Evolutionary conservation across 2,888 invertebrate species (phyloP).

Genomic region (Latheticus oryzae): DNA sequence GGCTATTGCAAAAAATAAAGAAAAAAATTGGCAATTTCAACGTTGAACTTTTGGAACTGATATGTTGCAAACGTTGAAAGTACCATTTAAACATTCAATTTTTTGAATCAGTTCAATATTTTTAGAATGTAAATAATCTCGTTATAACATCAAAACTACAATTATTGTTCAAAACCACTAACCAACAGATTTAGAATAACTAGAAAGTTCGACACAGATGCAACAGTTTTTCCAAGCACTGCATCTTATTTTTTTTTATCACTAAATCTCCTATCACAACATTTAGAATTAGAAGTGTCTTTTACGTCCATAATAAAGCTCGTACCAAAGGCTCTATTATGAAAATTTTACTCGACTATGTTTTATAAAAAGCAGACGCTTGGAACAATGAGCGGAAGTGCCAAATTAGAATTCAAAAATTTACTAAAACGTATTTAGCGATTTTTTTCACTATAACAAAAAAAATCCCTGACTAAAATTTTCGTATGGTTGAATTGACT

Average conservation of each 20-base stretch:
- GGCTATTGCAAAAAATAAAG: conserved; percentile 43
- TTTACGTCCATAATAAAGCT: conserved; percentile 37
- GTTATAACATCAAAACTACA: conserved; percentile 49
- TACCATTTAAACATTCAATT: conserved; percentile 48
- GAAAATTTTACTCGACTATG: conserved; percentile 7
- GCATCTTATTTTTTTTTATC: conserved; percentile 47
- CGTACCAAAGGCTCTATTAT: conserved; percentile 35
- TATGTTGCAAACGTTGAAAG: conserved; percentile 45
- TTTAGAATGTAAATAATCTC: conserved; percentile 48
- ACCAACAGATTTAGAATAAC: conserved; percentile 46
- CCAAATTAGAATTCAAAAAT: conserved; percentile 7
- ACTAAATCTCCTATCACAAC: conserved; percentile 57
- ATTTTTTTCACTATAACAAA: conserved; percentile 55
- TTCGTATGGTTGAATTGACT: conserved; percentile 58
- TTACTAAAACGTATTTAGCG: conserved; percentile 58
- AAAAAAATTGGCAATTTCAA: conserved; percentile 30
- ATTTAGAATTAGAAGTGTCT: conserved; percentile 53
- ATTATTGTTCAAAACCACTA: conserved; percentile 33
- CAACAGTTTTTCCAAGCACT: conserved; percentile 47
- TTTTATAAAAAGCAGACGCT: conserved; percentile 42
- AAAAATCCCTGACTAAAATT: conserved; percentile 56
- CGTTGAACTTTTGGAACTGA: conserved; percentile 37
- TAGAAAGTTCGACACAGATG: conserved; percentile 45
- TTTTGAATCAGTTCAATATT: conserved; percentile 47
- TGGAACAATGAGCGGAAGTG: conserved; percentile 33